Conservation (phyloP, 2,797 vertebrate genomes). For the Myiotriccus ornatus region DNA sequence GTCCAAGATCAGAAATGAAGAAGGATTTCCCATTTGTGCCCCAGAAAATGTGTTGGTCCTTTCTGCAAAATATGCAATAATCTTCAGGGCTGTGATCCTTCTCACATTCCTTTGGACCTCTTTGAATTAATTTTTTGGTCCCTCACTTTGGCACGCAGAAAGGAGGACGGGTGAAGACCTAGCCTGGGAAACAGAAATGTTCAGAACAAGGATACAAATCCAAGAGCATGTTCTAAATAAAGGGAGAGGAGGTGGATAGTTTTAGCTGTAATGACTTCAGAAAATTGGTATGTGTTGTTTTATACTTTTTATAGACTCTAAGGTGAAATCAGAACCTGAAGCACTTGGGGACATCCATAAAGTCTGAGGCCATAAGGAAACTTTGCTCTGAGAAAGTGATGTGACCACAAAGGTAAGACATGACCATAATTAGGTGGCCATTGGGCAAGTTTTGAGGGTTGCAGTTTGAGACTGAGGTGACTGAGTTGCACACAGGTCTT, state of each 20-base stretch:
- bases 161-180: accelerated
- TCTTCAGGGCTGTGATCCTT: neutral
- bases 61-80: neutral
- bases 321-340: neutral
- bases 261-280: neutral
- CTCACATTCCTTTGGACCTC: neutral
- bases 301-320: neutral
- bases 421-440: neutral
- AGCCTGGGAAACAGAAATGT: neutral
- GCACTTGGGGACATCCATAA: neutral
- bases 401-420: neutral
- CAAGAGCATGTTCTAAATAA: neutral
- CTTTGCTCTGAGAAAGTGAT: neutral
- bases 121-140: neutral
- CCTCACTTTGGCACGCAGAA: neutral
- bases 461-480: neutral
- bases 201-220: neutral
- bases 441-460: neutral
- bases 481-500: neutral
- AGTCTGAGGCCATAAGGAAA: neutral
- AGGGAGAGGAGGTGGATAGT: neutral
- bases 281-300: neutral
- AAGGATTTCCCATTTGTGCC: neutral
- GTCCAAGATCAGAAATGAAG: neutral
- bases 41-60: neutral